Evolutionary conservation across 2,797 vertebrate genomes (phyloP).

Genomic region (Coccyzus lansbergi): DNA sequence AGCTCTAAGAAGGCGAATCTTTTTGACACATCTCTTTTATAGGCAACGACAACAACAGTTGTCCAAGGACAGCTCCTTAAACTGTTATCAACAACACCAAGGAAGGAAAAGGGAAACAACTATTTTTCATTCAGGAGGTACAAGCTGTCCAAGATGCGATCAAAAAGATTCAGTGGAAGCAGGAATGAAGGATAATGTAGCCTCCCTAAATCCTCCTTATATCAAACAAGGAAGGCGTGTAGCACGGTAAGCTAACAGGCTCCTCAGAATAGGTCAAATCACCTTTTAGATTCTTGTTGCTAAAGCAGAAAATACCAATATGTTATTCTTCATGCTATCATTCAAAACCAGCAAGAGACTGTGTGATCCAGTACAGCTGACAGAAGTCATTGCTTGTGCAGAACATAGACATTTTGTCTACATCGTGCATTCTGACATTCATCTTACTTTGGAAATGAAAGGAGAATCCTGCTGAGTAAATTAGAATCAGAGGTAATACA

Average conservation of each 20-base stretch:
- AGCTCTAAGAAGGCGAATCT: not conserved
- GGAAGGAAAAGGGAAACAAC: not conserved
- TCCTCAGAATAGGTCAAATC: not conserved
- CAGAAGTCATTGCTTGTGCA: not conserved
- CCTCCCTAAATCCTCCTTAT: not conserved
- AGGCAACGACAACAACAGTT: not conserved
- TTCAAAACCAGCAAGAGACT: not conserved
- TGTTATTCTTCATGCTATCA: not conserved
- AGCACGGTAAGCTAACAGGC: not conserved
- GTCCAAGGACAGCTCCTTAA: not conserved
- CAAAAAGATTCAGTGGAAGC: not conserved
- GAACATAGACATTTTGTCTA: conserved; percentile 44
- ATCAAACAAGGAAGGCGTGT: not conserved
- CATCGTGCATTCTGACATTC: conserved; percentile 58
- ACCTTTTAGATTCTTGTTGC: not conserved
- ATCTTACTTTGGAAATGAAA: conserved; percentile 77
- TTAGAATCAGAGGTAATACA: conserved; percentile 79
- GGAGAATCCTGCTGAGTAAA: conserved; percentile 76
- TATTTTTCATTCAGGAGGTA: not conserved
- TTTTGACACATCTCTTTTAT: not conserved
- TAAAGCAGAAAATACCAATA: not conserved
- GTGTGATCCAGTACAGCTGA: conserved; percentile 10
- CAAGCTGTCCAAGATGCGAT: not conserved
- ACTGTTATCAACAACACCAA: not conserved
- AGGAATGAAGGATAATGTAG: not conserved